A percentile compares a stretch with the other conserved stretches of the same genome.
Conservation (phyloP, 2,113 vertebrate genomes). For the Chloebia gouldiae region DNA sequence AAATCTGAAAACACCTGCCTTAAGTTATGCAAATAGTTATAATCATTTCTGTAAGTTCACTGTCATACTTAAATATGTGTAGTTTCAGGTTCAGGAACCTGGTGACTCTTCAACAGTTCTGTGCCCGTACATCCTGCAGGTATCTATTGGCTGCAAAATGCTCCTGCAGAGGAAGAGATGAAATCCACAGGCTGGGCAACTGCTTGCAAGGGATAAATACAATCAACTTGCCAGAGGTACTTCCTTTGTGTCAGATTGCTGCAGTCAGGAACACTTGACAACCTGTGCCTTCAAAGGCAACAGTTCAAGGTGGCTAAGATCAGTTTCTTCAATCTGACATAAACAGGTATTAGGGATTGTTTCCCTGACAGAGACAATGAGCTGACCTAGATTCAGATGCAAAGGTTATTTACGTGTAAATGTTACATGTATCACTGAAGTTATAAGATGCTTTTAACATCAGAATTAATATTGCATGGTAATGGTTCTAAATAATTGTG, state of each 20-base stretch:
- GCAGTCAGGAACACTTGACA: neutral
- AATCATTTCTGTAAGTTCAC: neutral
- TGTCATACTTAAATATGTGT: neutral
- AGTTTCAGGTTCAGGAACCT: neutral
- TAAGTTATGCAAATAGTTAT: neutral
- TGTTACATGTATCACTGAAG: neutral
- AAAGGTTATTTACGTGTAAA: slow-evolving; percentile 16
- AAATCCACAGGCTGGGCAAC: neutral
- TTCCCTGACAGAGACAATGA: neutral
- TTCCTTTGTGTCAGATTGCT: neutral
- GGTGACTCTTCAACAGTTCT: neutral
- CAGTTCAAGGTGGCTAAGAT: neutral
- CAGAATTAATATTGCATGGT: neutral
- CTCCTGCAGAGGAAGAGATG: neutral
- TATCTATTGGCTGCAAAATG: neutral
- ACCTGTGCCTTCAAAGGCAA: neutral
- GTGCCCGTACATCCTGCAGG: neutral
- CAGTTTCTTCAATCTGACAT: neutral
- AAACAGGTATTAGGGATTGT: neutral
- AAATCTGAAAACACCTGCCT: neutral
- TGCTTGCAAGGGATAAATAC: neutral
- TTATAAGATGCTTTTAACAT: neutral
- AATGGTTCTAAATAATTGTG: neutral
- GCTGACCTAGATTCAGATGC: slow-evolving; percentile 2
- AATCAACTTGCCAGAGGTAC: neutral